A percentile compares a stretch with the other conserved stretches of the same genome.
These are phyloP conservation scores for Drosophila willistoni DNA, from an alignment of 1,140 invertebrate species.

Conservation along the genomic window DNA sequence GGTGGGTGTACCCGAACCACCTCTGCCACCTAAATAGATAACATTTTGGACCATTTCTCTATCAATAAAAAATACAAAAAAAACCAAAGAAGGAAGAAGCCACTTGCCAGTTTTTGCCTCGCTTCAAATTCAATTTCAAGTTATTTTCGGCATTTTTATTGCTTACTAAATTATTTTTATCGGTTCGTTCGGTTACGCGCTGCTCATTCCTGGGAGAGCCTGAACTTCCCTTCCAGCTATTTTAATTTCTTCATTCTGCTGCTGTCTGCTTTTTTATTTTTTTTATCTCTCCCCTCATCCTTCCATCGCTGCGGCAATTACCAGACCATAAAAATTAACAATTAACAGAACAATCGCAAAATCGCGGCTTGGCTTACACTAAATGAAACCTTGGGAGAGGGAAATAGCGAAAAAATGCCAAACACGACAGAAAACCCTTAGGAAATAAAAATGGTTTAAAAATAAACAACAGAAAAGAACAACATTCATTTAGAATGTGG, in stretches of 20 bases:
- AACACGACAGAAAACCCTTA: conserved; percentile 49
- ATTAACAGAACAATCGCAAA: conserved; percentile 77
- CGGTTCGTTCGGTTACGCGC: conserved; percentile 37
- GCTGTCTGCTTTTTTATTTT: conserved; percentile 10
- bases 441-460: conserved; percentile 39
- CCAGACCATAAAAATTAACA: conserved; percentile 82
- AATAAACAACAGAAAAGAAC: conserved; percentile 13
- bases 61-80: conserved; percentile 50
- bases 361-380: conserved; percentile 57
- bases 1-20: conserved; percentile 54
- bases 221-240: neutral
- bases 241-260: conserved; percentile 76
- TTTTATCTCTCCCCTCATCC: conserved; percentile 22
- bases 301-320: conserved; percentile 47
- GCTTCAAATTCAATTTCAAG: conserved; percentile 69
- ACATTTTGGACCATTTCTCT: conserved; percentile 26
- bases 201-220: neutral
- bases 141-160: conserved; percentile 75
- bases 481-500: neutral
- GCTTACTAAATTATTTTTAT: conserved; percentile 81
- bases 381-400: neutral
- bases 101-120: conserved; percentile 35
- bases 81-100: conserved; percentile 1
- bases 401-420: neutral
- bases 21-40: conserved; percentile 46